Percentiles rank a stretch among this genome's conserved stretches.
These are phyloP conservation scores for Pristis pectinata DNA, from an alignment of 2,797 vertebrate species.

Conservation along the genomic window DNA sequence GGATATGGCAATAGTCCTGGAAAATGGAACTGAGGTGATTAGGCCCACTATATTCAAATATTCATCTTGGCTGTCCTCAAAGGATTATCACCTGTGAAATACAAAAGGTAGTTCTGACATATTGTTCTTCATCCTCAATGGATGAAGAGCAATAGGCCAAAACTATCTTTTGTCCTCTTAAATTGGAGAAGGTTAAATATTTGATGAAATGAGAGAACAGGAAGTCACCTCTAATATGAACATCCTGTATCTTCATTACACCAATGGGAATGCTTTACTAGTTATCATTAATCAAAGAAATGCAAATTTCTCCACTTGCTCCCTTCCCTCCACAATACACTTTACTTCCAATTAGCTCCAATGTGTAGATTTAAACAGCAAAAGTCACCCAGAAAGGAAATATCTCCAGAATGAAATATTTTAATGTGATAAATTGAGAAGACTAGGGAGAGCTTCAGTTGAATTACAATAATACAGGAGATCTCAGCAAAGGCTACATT, in stretches of 20 bases:
- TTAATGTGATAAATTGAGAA: neutral
- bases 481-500: neutral
- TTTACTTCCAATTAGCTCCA: neutral
- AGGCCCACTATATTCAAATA: neutral
- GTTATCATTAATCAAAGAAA: slow-evolving; percentile 4
- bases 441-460: neutral
- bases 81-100: neutral
- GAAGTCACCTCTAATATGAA: slow-evolving; percentile 1
- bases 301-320: neutral
- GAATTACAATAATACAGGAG: neutral
- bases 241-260: slow-evolving; percentile 13
- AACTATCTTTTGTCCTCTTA: neutral
- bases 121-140: neutral
- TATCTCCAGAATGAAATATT: neutral
- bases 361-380: neutral
- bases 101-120: neutral
- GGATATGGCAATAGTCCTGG: too few relatives aligned
- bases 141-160: too few relatives aligned
- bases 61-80: neutral
- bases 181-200: slow-evolving; percentile 6
- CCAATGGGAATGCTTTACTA: neutral
- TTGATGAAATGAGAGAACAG: slow-evolving; percentile 18
- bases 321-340: neutral
- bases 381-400: neutral
- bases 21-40: too few relatives aligned